Evolutionary conservation across 2,113 vertebrate species (phyloP).

Genomic region (Bambusicola thoracicus): DNA sequence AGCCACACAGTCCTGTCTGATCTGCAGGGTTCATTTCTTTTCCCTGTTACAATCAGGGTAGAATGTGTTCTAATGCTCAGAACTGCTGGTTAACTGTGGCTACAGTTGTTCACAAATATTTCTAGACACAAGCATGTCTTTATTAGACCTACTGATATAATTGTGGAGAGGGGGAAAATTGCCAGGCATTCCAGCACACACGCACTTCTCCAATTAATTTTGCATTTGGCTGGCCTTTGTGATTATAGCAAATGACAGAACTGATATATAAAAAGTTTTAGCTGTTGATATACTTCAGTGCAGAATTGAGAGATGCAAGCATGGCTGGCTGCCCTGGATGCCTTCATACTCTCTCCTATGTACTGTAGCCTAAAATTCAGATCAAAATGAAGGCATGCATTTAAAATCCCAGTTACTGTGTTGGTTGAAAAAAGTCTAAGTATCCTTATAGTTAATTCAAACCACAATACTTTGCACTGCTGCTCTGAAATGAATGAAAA

Average conservation of each 20-base stretch:
- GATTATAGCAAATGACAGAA: neutral
- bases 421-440: neutral
- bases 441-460: conserved; percentile 2
- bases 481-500: conserved; percentile 13
- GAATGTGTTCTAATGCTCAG: neutral
- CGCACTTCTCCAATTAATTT: conserved; percentile 35
- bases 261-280: neutral
- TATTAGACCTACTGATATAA: neutral
- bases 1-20: neutral
- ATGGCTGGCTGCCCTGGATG: neutral
- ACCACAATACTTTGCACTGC: neutral
- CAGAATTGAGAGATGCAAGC: neutral
- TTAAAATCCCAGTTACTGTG: neutral
- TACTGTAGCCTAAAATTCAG: neutral
- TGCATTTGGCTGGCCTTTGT: neutral
- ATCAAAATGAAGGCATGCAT: neutral
- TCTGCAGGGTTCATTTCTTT: neutral
- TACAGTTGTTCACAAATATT: neutral
- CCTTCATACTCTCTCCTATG: neutral
- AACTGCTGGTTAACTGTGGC: neutral
- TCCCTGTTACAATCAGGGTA: neutral
- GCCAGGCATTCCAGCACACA: neutral
- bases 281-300: neutral
- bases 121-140: neutral
- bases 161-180: neutral